Base-by-base conservation (phyloP, 2,888 invertebrate species). In the Seira ritae region DNA sequence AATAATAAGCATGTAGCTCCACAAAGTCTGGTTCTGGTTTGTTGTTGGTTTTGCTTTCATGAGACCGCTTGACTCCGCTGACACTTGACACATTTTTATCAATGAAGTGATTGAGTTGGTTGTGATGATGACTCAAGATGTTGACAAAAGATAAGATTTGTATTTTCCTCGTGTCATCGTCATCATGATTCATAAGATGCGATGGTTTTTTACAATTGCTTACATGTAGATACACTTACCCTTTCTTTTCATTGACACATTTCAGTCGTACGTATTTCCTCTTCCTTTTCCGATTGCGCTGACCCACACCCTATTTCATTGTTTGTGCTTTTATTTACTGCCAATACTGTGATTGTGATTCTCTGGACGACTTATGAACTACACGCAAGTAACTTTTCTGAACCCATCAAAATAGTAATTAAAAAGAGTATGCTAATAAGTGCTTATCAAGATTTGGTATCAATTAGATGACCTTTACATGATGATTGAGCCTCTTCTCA, bases 261-360 rank as follows among this genome's bases (percentile, higher is more conserved):
- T 72, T 72, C 46, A 22, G 6, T 42, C 12, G n/a, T n/a, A n/a
- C 12, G 6, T 42, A 42, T 55, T 72, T 60, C 72, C 60, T 60
- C 72, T 72, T 72, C 72, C 72, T 72, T 31, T 72, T 72, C 46
- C 60, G 22, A 17, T 70, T 46, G 19, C 70, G 19, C 50, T 31
- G 31, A 20, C 1, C 20, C 70, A 70, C 46, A 50, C 68, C 15
- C 8, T 3, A 60, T 60, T 15, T 60, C 17, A n/a, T 60, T 60
- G 60, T 60, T 17, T 60, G 17, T n/a, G n/a, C n/a, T 12, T 42
- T 42, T 42, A 12, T 42, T n/a, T n/a, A n/a, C n/a, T n/a, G n/a
- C n/a, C n/a, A n/a, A n/a, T n/a, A n/a, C n/a, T n/a, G n/a, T n/a
- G n/a, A n/a, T n/a, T n/a, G n/a, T n/a, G n/a, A n/a, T n/a, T n/a